phyloP scores from a whole-genome alignment of 2,797 vertebrate genomes.

The Sardinella longiceps region DNA sequence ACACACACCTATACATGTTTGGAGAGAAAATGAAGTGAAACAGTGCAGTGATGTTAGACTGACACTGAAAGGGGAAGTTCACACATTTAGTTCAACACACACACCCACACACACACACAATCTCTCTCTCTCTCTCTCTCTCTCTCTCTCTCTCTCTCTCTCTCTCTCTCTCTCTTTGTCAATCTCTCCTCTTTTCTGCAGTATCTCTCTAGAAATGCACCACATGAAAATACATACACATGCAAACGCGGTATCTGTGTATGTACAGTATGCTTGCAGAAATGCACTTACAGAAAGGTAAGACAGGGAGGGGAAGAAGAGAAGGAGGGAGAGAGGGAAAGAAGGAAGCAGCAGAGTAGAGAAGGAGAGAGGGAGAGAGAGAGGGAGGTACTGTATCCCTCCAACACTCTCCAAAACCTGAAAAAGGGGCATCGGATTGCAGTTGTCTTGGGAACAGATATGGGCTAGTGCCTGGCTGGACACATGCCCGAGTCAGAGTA shows the following conservation, averaged over 20 bases:
- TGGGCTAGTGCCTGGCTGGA: neutral
- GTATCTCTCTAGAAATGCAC: neutral
- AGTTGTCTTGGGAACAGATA: neutral
- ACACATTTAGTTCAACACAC: constrained; percentile 34
- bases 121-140: constrained; percentile 32
- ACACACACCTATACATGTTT: constrained; percentile 24
- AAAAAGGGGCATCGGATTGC: neutral
- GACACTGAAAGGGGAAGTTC: constrained; percentile 5
- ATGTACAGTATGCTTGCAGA: too few species aligned
- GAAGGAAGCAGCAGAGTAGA: neutral
- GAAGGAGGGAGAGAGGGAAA: neutral
- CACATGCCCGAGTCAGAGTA: neutral
- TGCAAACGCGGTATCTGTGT: too few species aligned
- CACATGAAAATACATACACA: neutral
- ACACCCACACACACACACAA: neutral
- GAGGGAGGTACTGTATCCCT: neutral
- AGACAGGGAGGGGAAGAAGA: too few species aligned
- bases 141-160: constrained; percentile 18
- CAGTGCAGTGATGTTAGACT: neutral
- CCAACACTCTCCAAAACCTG: neutral
- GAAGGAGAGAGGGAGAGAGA: too few species aligned
- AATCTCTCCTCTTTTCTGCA: neutral
- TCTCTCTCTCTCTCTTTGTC: constrained; percentile 29
- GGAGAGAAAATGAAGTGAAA: neutral
- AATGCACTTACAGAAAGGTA: neutral